Percentiles rank a stretch among this genome's conserved stretches.
Conservation (phyloP, 2,113 vertebrate species). For the Nycticryphes semicollaris region DNA sequence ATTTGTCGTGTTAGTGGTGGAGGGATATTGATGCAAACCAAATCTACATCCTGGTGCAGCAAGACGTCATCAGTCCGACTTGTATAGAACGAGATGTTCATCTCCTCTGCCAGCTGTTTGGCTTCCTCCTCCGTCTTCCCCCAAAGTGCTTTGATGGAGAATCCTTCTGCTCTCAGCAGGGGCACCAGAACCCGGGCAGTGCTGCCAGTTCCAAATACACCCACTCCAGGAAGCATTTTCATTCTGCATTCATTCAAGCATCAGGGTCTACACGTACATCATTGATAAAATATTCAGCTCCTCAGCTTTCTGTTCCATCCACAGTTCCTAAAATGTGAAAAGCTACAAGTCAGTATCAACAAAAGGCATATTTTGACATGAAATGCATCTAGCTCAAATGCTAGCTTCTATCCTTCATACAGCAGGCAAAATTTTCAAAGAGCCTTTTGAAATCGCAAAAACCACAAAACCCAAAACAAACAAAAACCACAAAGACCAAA, state of each 20-base stretch:
- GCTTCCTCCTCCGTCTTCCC: conserved; percentile 94
- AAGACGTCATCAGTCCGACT: conserved; percentile 92
- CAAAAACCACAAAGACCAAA: too few relatives aligned
- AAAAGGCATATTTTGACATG: neutral
- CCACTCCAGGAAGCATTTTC: conserved; percentile 94
- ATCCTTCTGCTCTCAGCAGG: conserved; percentile 90
- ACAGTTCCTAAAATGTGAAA: conserved; percentile 48
- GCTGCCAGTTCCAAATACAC: conserved; percentile 96
- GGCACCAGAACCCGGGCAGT: conserved; percentile 90
- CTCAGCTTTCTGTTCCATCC: neutral
- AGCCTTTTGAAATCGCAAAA: neutral
- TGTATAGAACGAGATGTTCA: conserved; percentile 91
- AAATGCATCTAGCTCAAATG: neutral
- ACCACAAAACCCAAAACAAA: neutral
- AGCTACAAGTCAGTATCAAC: neutral
- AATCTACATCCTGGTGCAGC: conserved; percentile 93
- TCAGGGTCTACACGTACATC: neutral
- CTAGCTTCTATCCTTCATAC: neutral
- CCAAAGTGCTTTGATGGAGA: conserved; percentile 92
- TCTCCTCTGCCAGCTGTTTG: conserved; percentile 86
- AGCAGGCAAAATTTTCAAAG: neutral
- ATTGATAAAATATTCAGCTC: neutral
- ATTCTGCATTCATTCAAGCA: conserved; percentile 47
- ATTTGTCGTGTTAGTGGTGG: conserved; percentile 94
- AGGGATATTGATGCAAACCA: conserved; percentile 96